A percentile compares a stretch with the other conserved stretches of the same genome.
Conservation (phyloP, 2,113 vertebrate species). For the Tauraco erythrolophus region DNA sequence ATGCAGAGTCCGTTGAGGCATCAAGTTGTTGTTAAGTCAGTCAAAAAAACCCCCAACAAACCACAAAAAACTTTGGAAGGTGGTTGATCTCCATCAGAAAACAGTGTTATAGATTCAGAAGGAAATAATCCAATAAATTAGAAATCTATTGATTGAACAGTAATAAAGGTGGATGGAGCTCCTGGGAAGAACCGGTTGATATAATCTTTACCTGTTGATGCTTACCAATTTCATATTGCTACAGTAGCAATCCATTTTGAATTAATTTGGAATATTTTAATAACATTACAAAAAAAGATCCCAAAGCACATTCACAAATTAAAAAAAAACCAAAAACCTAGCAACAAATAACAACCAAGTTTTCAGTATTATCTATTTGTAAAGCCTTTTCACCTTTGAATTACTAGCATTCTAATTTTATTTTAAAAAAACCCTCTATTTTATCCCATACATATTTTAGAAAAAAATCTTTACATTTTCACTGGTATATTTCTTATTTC, state of each 20-base stretch:
- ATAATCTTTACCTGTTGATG: background rate
- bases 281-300: background rate
- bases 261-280: background rate
- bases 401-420: background rate
- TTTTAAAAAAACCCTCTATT: background rate
- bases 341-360: background rate
- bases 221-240: background rate
- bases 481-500: background rate
- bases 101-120: background rate
- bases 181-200: background rate
- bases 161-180: background rate
- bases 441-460: background rate
- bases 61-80: background rate
- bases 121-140: background rate
- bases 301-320: accelerated
- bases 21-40: background rate
- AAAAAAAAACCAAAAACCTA: background rate
- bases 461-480: background rate
- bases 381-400: background rate
- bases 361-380: background rate
- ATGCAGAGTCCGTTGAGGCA: background rate
- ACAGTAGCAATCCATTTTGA: accelerated
- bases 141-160: background rate
- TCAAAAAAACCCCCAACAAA: too few relatives aligned
- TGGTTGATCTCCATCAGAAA: background rate